phyloP scores from a whole-genome alignment of 2,113 vertebrate species.

The Urocynchramus pylzowi region DNA sequence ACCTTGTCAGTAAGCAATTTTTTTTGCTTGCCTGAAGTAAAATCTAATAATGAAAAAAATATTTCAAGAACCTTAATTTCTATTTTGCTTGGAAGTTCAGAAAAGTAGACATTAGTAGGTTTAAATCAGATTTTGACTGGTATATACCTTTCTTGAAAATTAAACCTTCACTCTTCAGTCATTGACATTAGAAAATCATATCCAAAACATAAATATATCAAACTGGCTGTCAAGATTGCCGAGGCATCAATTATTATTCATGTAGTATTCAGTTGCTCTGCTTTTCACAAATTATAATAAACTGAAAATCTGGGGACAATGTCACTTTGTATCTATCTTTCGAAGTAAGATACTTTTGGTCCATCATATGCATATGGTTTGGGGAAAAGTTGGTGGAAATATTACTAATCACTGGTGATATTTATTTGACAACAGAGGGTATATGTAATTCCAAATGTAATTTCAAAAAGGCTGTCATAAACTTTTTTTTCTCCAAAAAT shows the following conservation, averaged over 20 bases:
- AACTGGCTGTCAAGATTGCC: not conserved
- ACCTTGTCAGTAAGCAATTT: not conserved
- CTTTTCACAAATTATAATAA: not conserved
- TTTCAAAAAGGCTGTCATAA: not conserved
- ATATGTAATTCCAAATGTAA: not conserved
- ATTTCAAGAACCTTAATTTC: not conserved
- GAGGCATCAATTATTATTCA: not conserved
- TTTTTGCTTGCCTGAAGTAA: not conserved
- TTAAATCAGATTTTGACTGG: not conserved
- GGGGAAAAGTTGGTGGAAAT: not conserved
- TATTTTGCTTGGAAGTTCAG: not conserved
- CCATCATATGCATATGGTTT: not conserved
- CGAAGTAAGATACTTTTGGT: not conserved
- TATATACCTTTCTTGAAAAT: not conserved
- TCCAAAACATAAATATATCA: not conserved
- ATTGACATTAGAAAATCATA: not conserved
- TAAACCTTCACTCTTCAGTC: not conserved
- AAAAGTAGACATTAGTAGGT: not conserved
- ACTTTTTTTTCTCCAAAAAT: not conserved
- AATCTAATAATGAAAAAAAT: not conserved
- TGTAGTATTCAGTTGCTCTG: not conserved
- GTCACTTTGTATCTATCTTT: not conserved
- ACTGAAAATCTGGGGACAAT: not conserved
- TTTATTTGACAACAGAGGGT: not conserved
- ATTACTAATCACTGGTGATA: not conserved